A percentile compares a stretch with the other conserved stretches of the same genome.
phyloP scores from a whole-genome alignment of 1,140 invertebrate genomes.

The Propsilocerus akamusi region DNA sequence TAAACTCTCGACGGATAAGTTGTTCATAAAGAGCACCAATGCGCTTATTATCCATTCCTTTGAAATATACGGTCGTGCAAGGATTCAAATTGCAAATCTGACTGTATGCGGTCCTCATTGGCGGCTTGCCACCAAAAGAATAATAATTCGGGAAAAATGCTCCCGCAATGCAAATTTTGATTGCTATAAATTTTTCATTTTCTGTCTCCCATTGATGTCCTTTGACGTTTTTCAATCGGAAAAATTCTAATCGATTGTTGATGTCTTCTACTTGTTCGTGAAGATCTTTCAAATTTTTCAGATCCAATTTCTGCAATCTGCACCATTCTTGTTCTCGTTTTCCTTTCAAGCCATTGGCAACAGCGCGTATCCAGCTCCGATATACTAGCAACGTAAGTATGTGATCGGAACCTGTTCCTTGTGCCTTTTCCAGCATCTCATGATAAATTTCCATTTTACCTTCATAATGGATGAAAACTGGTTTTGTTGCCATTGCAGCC shows the following conservation, averaged over 20 bases:
- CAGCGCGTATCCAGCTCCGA: too few relatives aligned
- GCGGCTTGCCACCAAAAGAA: constrained; percentile 25
- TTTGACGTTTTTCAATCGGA: not conserved
- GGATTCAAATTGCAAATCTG: constrained; percentile 53
- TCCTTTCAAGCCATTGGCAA: too few relatives aligned
- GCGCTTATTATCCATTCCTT: constrained; percentile 38
- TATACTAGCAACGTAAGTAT: too few relatives aligned
- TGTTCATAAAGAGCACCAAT: constrained; percentile 53
- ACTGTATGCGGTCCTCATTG: constrained; percentile 38
- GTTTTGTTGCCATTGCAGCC: constrained; percentile 62
- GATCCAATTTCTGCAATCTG: not conserved
- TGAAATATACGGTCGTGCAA: constrained; percentile 52
- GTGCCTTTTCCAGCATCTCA: too few relatives aligned
- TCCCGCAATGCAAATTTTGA: constrained; percentile 20
- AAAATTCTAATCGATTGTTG: not conserved
- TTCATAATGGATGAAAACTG: constrained; percentile 48
- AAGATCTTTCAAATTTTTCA: not conserved
- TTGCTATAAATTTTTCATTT: not conserved
- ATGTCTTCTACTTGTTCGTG: not conserved
- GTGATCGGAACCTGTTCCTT: too few relatives aligned
- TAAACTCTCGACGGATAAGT: constrained; percentile 33
- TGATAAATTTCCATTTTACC: too few relatives aligned
- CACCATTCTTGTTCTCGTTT: not conserved
- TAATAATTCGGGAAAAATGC: constrained; percentile 88
- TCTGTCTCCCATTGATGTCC: not conserved